These are phyloP conservation scores for Rhopalosiphum nymphaeae DNA, from an alignment of 2,888 invertebrate species.

Conservation along the genomic window DNA sequence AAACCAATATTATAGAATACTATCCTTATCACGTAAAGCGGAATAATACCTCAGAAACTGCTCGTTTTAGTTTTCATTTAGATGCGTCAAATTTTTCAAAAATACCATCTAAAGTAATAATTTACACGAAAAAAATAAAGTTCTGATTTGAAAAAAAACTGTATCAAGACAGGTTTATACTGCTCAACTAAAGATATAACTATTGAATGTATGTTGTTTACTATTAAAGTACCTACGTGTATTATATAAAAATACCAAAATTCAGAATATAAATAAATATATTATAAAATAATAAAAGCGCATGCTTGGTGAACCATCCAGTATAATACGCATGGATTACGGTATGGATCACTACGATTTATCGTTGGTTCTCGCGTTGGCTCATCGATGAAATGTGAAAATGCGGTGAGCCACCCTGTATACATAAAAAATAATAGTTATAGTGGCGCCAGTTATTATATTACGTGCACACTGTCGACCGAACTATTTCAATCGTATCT, in stretches of 20 bases:
- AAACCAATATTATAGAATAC: neutral
- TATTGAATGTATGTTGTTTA: neutral
- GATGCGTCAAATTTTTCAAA: neutral
- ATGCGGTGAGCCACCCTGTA: neutral
- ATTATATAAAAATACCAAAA: neutral
- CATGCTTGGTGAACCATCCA: neutral
- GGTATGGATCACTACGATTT: neutral
- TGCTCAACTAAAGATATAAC: neutral
- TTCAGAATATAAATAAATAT: neutral
- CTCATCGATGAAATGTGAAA: neutral
- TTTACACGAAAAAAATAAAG: neutral
- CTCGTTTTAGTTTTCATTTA: neutral
- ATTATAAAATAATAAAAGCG: neutral
- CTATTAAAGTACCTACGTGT: too few species aligned
- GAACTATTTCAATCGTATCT: neutral
- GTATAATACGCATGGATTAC: neutral
- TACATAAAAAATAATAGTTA: neutral
- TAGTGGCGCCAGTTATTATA: neutral
- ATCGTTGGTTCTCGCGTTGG: too few species aligned
- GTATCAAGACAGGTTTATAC: neutral
- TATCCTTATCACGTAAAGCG: neutral
- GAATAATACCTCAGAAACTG: neutral
- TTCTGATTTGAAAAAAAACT: neutral
- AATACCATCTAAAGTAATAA: neutral
- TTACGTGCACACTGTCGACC: neutral